phyloP scores from a whole-genome alignment of 2,888 invertebrate species.

The Malthinus flaveolus region DNA sequence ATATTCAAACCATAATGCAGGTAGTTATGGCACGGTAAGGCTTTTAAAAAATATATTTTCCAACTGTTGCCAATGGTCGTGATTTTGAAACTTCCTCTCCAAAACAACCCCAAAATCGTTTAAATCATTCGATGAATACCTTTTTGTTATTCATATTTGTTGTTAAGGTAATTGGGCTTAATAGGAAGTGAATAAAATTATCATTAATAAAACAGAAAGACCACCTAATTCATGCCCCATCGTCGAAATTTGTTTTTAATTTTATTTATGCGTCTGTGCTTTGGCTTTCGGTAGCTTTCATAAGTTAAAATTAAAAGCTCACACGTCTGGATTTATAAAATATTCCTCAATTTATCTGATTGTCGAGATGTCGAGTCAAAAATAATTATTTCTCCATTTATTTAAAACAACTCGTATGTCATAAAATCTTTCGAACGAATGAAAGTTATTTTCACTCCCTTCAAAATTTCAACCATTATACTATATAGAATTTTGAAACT shows the following conservation, averaged over 20 bases:
- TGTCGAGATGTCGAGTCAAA: too few species aligned
- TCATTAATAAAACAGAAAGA: conserved; percentile 8
- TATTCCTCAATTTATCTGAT: not conserved
- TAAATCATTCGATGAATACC: not conserved
- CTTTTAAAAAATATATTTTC: not conserved
- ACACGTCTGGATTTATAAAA: not conserved
- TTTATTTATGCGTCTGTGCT: conserved; percentile 14
- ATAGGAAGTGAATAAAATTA: conserved; percentile 20
- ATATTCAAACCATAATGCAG: conserved; percentile 7
- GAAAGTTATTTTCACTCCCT: too few species aligned
- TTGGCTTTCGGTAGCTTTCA: not conserved
- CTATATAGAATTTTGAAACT: too few species aligned
- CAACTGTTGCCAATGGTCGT: too few species aligned
- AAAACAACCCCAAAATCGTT: not conserved
- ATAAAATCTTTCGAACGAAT: too few species aligned
- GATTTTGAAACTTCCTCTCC: too few species aligned
- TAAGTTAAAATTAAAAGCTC: conserved; percentile 6
- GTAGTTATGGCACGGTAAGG: not conserved
- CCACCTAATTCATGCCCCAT: not conserved
- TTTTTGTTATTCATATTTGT: not conserved
- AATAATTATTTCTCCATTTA: too few species aligned
- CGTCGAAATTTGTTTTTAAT: conserved; percentile 6
- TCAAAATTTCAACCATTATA: too few species aligned
- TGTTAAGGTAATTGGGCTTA: conserved; percentile 10
- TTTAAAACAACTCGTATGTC: too few species aligned